phyloP scores from a whole-genome alignment of 2,888 invertebrate genomes.

The Drosophila mercatorum region DNA sequence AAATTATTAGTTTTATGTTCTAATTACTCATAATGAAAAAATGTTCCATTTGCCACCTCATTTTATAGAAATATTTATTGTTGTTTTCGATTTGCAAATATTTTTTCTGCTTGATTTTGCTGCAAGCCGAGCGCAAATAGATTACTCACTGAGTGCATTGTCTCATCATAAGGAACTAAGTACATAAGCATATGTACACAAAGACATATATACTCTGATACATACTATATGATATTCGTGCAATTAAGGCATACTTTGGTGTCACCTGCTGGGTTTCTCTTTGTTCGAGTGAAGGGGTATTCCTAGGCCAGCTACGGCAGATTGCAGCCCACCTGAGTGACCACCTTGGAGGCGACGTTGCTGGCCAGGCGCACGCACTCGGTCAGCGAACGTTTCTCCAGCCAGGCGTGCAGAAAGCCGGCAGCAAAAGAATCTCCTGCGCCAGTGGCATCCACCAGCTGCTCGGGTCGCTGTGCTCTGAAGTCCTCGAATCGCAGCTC shows the following conservation, averaged over 20 bases:
- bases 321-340: constrained; percentile 85
- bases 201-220: not conserved
- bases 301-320: constrained; percentile 74
- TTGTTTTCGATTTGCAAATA: constrained; percentile 14
- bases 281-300: constrained; percentile 5
- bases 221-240: constrained; percentile 10
- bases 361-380: constrained; percentile 85
- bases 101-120: constrained; percentile 12
- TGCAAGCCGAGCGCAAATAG: constrained; percentile 9
- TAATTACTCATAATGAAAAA: constrained; percentile 1
- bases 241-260: constrained; percentile 41
- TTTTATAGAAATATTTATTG: not conserved
- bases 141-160: constrained; percentile 36
- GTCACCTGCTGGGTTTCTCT: constrained; percentile 23
- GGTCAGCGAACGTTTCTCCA: constrained; percentile 82
- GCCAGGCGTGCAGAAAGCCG: constrained; percentile 86
- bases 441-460: constrained; percentile 86
- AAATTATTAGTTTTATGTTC: not conserved
- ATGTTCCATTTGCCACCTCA: constrained; percentile 1
- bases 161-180: constrained; percentile 33
- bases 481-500: constrained; percentile 69
- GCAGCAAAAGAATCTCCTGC: constrained; percentile 88
- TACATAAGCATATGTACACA: constrained; percentile 7
- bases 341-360: constrained; percentile 85
- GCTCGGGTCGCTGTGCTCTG: constrained; percentile 83